Base-by-base conservation (phyloP, 23 tunicate genomes). In the Corella eumyota region DNA sequence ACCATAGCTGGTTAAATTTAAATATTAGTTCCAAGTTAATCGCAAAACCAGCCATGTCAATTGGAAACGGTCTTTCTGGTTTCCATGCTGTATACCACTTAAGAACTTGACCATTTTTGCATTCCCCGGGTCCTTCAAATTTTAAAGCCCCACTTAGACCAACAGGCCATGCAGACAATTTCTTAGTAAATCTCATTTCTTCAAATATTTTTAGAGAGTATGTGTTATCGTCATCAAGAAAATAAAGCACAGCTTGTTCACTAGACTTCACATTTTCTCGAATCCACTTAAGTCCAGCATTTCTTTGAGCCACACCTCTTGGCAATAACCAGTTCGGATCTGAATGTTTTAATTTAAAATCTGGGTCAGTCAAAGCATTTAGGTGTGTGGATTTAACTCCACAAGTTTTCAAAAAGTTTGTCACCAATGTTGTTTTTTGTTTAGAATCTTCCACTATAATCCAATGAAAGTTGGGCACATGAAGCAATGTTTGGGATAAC, bases 41-140 rank as follows among this genome's bases (percentile, higher is more conserved):
- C 15, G 97, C 91, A 80, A 90, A 90, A 46, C 90, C 97, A 21
- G 97, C 97, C 97, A 90, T 90, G 58, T 90, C 97, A 56, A 90
- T 69, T 29, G 97, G 97, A 70, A 80, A 90, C 13, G 97, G 97
- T 38, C 97, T 37, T 0, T 90, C 92, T 2, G 97, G 91, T 49
- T 90, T 80, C 97, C 97, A 90, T 2, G 81, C 74, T 7, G 97
- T 90, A 50, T 80, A 80, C 91, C 91, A 90, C 13, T 51, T 20
- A 20, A 70, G 22, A 4, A 90, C 97, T 49, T 75, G 70, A 17
- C 91, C 85, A 32, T 81, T 56, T 58, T 46, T 69, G 51, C 97
- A 90, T 35, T 30, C 1, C 22, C 66, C 75, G 22, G 90, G 90
- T 15, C 97, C 97, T 69, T 90, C 97, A 80, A 74, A 90, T 67